These are phyloP conservation scores for Sacculina carcini DNA, from an alignment of 2,888 invertebrate genomes.

Conservation along the genomic window DNA sequence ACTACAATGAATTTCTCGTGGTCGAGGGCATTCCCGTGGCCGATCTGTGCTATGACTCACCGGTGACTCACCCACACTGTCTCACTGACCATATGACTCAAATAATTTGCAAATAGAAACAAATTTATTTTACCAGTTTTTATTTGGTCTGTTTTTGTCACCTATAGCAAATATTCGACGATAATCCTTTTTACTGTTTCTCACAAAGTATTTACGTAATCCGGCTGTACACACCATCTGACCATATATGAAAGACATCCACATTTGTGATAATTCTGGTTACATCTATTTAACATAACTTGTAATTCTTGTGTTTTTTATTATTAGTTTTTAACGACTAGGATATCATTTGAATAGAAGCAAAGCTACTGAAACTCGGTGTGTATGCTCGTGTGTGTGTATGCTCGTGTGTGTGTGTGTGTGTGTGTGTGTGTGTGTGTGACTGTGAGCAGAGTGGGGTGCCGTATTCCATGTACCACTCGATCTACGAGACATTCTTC, in stretches of 20 bases:
- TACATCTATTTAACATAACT: too few species aligned
- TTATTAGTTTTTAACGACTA: too few species aligned
- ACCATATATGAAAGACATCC: too few species aligned
- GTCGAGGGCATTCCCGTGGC: conserved; percentile 22
- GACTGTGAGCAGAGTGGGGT: conserved; percentile 11
- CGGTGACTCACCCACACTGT: conserved; percentile 10
- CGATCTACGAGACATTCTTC: conserved; percentile 20
- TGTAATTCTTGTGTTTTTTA: too few species aligned
- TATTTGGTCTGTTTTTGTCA: background rate
- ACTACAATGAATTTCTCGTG: conserved; percentile 22
- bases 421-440: background rate
- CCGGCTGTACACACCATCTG: too few species aligned
- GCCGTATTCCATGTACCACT: conserved; percentile 21
- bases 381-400: too few species aligned
- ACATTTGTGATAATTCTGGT: too few species aligned
- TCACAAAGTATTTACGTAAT: too few species aligned
- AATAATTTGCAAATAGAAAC: background rate
- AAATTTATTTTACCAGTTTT: too few species aligned
- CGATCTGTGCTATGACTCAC: conserved; percentile 19
- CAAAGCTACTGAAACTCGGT: too few species aligned
- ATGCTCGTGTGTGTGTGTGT: too few species aligned
- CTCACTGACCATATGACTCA: conserved; percentile 1
- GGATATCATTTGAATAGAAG: too few species aligned
- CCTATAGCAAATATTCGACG: background rate
- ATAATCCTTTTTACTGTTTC: background rate